Base-by-base conservation (phyloP, 2,113 vertebrate genomes). In the Formicarius rufipectus region DNA sequence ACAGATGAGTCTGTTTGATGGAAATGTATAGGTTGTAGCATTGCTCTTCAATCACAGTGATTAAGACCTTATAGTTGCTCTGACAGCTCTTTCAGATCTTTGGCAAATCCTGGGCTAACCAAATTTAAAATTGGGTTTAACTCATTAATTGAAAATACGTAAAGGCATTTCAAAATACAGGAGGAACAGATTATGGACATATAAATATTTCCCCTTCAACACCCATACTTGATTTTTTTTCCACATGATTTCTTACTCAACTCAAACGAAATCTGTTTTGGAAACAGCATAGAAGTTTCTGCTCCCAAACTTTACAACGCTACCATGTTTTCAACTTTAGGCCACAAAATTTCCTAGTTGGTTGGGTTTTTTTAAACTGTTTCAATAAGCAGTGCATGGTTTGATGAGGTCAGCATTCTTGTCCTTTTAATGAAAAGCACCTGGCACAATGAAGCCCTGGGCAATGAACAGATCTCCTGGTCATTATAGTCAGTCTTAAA, bases 51-150 rank as follows among this genome's bases (percentile, higher is more conserved):
- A 33, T 73, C 85, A 95, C 91, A 96, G 71, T 69, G 86, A 92
- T 77, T 39, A 82, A 80, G 21, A 62, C 37, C 59, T 84, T 80
- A 1, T 10, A 55, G 62, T 39, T 80, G 50, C 42, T 90, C 84
- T 39, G 50, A 76, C 20, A 64, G n/a, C 25, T 91, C 82, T 52
- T 90, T 39, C 33, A 62, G 37, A 87, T 76, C 84, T 90, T 85
- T 87, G 78, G 93, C 64, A 95, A 89, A 85, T 94, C 74, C 49
- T 72, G 86, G 88, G 55, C 35, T 92, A 95, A 88, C 17, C 63
- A 80, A 88, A 86, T 80, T 66, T 24, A 71, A 80, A 69, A 84
- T 33, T 7, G 30, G 18, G 49, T 85, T 91, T 79, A 85, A 89
- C 17, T 66, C 42, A 73, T 55, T 12, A 76, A 79, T 7, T 80